A percentile compares a stretch with the other conserved stretches of the same genome.
phyloP scores from a whole-genome alignment of 2,113 vertebrate genomes.

The Patagioenas fasciata region DNA sequence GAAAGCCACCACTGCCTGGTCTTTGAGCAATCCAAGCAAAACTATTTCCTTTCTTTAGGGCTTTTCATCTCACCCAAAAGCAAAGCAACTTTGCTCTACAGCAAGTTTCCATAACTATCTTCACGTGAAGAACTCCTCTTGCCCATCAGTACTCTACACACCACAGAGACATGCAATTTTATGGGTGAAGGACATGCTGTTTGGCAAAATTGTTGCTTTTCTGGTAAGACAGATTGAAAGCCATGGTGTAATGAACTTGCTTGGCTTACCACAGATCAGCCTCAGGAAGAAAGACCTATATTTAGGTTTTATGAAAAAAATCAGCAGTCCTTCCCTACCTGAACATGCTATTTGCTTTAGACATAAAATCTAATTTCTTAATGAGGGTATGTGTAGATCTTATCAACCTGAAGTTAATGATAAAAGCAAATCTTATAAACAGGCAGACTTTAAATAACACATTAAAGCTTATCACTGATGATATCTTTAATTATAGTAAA shows the following conservation, averaged over 20 bases:
- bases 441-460: slow-evolving; percentile 74
- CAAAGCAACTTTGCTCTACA: not conserved
- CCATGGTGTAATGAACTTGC: not conserved
- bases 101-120: not conserved
- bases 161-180: not conserved
- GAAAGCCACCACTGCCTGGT: not conserved
- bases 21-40: not conserved
- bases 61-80: not conserved
- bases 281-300: not conserved
- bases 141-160: not conserved
- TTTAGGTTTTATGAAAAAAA: slow-evolving; percentile 18
- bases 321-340: not conserved
- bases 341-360: slow-evolving; percentile 10
- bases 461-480: slow-evolving; percentile 74
- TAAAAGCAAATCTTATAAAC: slow-evolving; percentile 76
- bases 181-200: not conserved
- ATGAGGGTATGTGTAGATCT: slow-evolving; percentile 52
- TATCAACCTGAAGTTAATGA: slow-evolving; percentile 69
- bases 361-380: slow-evolving; percentile 66
- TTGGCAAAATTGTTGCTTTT: not conserved
- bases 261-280: not conserved
- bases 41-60: not conserved
- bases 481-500: slow-evolving; percentile 81
- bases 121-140: not conserved
- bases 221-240: not conserved